Percentiles rank a stretch among this genome's conserved stretches.
phyloP scores from a whole-genome alignment of 2,113 vertebrate genomes.

The Limnothrissa miodon region DNA sequence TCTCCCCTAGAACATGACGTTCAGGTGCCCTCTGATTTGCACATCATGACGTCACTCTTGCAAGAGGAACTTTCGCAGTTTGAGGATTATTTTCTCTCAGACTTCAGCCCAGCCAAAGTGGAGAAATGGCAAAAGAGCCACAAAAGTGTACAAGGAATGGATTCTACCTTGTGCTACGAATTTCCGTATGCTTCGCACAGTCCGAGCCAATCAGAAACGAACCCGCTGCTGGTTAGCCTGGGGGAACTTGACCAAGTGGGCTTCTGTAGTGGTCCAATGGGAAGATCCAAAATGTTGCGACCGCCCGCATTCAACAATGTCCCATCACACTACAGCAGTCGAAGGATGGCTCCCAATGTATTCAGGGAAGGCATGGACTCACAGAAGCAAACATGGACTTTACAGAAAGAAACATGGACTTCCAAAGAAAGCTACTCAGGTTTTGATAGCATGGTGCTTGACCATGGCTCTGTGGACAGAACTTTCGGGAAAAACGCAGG shows the following conservation, averaged over 20 bases:
- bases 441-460: conserved; percentile 69
- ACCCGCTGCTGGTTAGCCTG: conserved; percentile 77
- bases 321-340: conserved; percentile 60
- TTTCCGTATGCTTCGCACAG: conserved; percentile 72
- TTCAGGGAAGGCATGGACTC: conserved; percentile 73
- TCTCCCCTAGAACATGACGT: conserved; percentile 76
- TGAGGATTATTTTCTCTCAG: conserved; percentile 90
- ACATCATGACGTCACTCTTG: conserved; percentile 87
- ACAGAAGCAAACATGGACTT: conserved; percentile 72
- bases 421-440: conserved; percentile 76
- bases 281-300: conserved; percentile 72
- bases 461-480: conserved; percentile 75
- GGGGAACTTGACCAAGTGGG: conserved; percentile 79
- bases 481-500: conserved; percentile 67
- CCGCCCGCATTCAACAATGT: conserved; percentile 75
- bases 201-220: conserved; percentile 70
- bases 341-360: conserved; percentile 63
- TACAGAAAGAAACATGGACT: conserved; percentile 62
- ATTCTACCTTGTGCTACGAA: conserved; percentile 75
- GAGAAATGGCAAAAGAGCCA: conserved; percentile 79
- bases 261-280: conserved; percentile 74
- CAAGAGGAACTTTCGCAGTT: conserved; percentile 92
- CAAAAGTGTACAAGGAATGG: conserved; percentile 73
- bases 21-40: conserved; percentile 83
- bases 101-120: conserved; percentile 73